Evolutionary conservation across 2,113 vertebrate species (phyloP).

Genomic region (Pantherophis guttatus): DNA sequence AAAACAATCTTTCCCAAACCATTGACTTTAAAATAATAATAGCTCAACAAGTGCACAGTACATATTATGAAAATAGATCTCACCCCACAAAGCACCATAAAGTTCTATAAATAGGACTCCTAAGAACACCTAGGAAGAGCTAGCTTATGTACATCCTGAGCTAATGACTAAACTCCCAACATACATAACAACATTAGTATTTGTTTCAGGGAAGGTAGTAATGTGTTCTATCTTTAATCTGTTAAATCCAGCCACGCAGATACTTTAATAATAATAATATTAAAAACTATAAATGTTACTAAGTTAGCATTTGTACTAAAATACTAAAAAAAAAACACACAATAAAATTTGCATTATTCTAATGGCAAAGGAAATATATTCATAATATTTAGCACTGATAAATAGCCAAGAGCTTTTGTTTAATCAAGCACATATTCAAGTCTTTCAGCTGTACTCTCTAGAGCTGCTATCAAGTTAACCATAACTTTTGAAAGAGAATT

Average conservation of each 20-base stretch:
- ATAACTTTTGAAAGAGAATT: conserved; percentile 10
- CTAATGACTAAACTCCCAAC: not conserved
- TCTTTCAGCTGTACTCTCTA: conserved; percentile 2
- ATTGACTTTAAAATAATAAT: not conserved
- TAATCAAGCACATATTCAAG: not conserved
- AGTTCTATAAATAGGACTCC: not conserved
- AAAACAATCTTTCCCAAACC: not conserved
- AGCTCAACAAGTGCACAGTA: not conserved
- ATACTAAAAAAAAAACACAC: not conserved
- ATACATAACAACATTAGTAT: not conserved
- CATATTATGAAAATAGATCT: not conserved
- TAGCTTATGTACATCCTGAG: not conserved
- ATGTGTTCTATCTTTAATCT: not conserved
- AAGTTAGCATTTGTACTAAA: not conserved
- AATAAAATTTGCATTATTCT: not conserved
- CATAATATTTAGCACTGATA: conserved; percentile 5
- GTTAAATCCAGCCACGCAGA: not conserved
- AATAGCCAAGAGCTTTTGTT: not conserved
- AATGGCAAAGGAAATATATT: not conserved
- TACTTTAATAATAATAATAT: not conserved
- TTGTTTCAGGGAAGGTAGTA: not conserved
- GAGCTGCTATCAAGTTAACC: not conserved
- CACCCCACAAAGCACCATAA: not conserved
- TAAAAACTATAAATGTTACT: not conserved
- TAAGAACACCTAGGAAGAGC: not conserved